These are phyloP conservation scores for Paelopatides confundens DNA, from an alignment of 53 echinoderm and acorn worm species.

Conservation along the genomic window DNA sequence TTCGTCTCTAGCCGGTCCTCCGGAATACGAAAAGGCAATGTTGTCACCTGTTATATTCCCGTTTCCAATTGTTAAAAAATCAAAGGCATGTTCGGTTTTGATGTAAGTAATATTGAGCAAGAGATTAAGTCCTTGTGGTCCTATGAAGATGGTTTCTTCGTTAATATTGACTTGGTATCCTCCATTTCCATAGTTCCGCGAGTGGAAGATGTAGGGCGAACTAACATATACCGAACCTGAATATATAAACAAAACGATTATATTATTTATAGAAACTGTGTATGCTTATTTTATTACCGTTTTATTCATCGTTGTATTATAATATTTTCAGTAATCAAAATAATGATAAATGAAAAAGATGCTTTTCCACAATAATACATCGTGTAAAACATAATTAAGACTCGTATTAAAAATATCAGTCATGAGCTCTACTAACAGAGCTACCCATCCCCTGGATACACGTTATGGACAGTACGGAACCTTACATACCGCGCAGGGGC, in stretches of 20 bases:
- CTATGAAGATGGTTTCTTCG: not conserved
- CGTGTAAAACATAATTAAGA: too few relatives aligned
- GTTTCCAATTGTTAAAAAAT: not conserved
- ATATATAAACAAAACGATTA: not conserved
- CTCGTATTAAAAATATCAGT: too few relatives aligned
- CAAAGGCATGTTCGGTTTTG: not conserved
- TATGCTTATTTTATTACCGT: too few relatives aligned
- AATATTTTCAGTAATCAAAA: too few relatives aligned
- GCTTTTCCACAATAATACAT: too few relatives aligned
- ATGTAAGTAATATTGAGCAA: not conserved
- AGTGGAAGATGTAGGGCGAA: not conserved
- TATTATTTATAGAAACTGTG: too few relatives aligned
- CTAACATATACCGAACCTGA: not conserved
- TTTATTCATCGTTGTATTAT: too few relatives aligned
- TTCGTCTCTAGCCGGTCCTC: not conserved
- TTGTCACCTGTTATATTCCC: not conserved
- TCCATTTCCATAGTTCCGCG: not conserved
- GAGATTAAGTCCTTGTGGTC: not conserved
- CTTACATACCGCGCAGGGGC: too few relatives aligned
- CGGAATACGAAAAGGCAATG: not conserved
- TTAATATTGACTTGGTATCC: not conserved
- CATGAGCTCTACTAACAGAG: too few relatives aligned
- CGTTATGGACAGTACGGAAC: too few relatives aligned
- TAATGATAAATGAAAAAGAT: too few relatives aligned
- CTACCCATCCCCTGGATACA: too few relatives aligned